Evolutionary conservation across 2,797 vertebrate genomes (phyloP).

Genomic region (Ataeniobius toweri): DNA sequence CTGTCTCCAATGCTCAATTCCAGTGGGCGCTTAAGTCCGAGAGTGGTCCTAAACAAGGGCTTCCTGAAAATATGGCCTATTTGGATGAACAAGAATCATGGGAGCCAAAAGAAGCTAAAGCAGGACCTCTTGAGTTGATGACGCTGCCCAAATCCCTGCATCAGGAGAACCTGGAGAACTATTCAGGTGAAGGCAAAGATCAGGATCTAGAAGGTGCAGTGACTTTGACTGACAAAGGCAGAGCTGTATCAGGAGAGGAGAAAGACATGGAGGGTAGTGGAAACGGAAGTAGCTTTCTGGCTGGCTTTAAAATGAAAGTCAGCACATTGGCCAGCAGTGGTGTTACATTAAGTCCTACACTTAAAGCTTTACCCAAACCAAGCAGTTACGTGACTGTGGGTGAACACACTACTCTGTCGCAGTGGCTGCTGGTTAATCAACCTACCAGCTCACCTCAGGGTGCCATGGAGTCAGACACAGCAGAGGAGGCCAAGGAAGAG

Average conservation of each 20-base stretch:
- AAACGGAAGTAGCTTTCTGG: conserved; percentile 53
- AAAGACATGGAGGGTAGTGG: conserved; percentile 76
- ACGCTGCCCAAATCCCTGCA: conserved; percentile 65
- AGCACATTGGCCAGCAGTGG: conserved; percentile 29
- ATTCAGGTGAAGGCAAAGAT: conserved; percentile 81
- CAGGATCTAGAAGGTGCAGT: conserved; percentile 54
- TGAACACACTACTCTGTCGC: conserved; percentile 69
- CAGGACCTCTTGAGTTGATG: conserved; percentile 74
- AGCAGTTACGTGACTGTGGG: conserved; percentile 46
- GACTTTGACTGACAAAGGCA: conserved; percentile 17
- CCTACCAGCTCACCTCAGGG: conserved; percentile 53
- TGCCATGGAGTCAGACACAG: conserved; percentile 33
- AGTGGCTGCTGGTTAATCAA: conserved; percentile 72
- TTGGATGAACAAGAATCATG: conserved; percentile 48
- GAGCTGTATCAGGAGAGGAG: conserved; percentile 53
- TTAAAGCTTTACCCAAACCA: conserved; percentile 31
- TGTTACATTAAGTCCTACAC: conserved; percentile 33
- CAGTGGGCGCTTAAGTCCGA: conserved; percentile 68
- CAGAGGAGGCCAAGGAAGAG: conserved; percentile 75
- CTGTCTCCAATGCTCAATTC: conserved; percentile 57
- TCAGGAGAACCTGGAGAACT: conserved; percentile 77
- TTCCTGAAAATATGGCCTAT: conserved; percentile 45
- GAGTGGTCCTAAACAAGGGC: conserved; percentile 48
- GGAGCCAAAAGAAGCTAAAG: conserved; percentile 80
- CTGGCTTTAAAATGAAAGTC: conserved; percentile 41